phyloP scores from a whole-genome alignment of 2,888 invertebrate species.

The Hyposoter dolosus region DNA sequence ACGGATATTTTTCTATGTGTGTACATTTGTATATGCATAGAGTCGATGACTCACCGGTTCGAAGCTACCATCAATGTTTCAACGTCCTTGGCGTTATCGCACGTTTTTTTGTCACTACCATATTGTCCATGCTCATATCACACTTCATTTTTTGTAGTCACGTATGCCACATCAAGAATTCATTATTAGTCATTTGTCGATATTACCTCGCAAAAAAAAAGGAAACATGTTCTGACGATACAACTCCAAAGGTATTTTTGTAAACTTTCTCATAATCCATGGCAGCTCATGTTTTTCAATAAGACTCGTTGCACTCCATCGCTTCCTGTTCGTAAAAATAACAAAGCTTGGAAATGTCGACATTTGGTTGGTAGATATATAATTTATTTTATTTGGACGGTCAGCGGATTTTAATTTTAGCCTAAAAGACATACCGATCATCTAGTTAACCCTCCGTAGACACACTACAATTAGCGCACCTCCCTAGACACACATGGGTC shows the following conservation, averaged over 20 bases:
- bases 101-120: conserved; percentile 19
- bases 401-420: neutral
- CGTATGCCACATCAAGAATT: conserved; percentile 4
- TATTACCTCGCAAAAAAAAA: neutral
- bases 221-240: neutral
- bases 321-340: neutral
- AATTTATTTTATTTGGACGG: neutral
- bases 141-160: neutral
- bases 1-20: neutral
- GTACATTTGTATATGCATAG: neutral
- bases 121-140: conserved; percentile 19
- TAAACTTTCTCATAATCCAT: neutral
- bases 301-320: neutral
- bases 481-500: neutral
- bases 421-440: neutral
- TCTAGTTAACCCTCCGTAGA: neutral
- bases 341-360: neutral
- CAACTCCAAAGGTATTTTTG: neutral
- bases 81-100: conserved; percentile 61
- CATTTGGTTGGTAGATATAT: neutral
- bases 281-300: neutral
- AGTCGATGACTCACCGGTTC: conserved; percentile 60
- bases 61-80: conserved; percentile 40
- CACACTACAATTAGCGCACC: neutral
- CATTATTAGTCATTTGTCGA: neutral